Conservation (phyloP, 1,140 invertebrate genomes). For the Drosophila chauvacae region DNA sequence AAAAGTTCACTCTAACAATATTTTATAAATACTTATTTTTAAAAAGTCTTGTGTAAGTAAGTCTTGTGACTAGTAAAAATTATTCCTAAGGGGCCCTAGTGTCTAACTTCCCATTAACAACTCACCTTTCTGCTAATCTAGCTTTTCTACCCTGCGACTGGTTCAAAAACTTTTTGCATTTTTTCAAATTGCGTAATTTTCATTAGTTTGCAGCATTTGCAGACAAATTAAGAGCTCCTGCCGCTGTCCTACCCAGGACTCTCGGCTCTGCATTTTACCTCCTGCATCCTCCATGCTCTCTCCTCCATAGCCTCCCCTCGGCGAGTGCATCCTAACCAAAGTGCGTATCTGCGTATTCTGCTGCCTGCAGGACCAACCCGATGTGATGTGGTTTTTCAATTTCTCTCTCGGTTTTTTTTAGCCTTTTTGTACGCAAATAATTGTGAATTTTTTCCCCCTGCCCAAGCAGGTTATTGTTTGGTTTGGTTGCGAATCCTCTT, state of each 20-base stretch:
- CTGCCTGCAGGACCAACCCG: conserved; percentile 53
- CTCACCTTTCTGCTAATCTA: background rate
- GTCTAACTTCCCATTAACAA: conserved; percentile 6
- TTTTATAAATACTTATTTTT: background rate
- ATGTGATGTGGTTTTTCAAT: conserved; percentile 59
- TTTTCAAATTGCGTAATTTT: conserved; percentile 81
- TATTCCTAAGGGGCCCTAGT: background rate
- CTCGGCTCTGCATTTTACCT: background rate
- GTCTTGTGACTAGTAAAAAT: too few relatives aligned
- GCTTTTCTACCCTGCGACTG: background rate
- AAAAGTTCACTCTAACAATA: background rate
- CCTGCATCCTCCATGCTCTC: background rate
- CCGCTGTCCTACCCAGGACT: conserved; percentile 25
- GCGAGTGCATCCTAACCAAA: conserved; percentile 47
- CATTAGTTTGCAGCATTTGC: conserved; percentile 80
- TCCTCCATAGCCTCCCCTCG: background rate
- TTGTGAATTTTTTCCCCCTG: conserved; percentile 70
- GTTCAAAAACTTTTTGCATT: conserved; percentile 59
- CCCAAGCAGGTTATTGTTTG: conserved; percentile 72
- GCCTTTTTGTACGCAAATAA: conserved; percentile 77
- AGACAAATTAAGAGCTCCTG: conserved; percentile 76
- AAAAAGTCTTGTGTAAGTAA: too few relatives aligned
- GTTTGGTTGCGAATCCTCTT: conserved; percentile 59
- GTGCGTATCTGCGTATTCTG: conserved; percentile 68
- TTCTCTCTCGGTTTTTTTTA: conserved; percentile 68